Evolutionary conservation across 2,888 invertebrate species (phyloP).

Genomic region (Dicyrtomina minuta): DNA sequence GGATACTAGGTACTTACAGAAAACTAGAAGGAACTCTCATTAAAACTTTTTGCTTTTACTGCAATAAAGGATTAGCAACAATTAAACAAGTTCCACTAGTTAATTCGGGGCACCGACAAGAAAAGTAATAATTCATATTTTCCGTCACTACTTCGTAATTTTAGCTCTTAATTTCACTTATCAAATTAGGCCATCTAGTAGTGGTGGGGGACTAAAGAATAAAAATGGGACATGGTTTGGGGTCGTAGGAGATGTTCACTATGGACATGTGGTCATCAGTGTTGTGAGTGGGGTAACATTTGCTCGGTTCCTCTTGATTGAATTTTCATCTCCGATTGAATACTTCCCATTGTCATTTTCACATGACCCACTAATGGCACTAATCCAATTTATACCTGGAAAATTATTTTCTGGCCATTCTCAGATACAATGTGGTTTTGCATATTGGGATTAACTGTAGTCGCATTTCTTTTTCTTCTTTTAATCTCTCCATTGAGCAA

Average conservation of each 20-base stretch:
- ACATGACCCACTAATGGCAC: background rate
- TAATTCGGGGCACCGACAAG: no score
- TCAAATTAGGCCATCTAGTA: constrained; percentile 36
- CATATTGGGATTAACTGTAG: background rate
- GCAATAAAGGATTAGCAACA: background rate
- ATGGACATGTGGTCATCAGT: constrained; percentile 37
- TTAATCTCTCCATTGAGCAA: no score
- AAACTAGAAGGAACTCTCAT: background rate
- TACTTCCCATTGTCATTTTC: background rate
- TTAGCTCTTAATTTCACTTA: constrained; percentile 38
- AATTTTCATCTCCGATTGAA: background rate
- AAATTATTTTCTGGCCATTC: constrained; percentile 9
- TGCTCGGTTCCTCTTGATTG: background rate
- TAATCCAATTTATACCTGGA: background rate
- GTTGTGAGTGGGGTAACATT: constrained; percentile 19
- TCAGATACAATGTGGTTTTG: background rate
- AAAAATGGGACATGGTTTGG: constrained; percentile 41
- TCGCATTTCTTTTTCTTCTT: background rate
- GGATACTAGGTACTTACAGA: no score
- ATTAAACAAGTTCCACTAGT: background rate
- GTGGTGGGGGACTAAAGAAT: constrained; percentile 31
- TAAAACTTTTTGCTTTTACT: background rate
- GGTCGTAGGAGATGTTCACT: constrained; percentile 39
- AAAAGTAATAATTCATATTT: background rate
- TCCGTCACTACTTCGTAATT: background rate